A percentile compares a stretch with the other conserved stretches of the same genome.
These are phyloP conservation scores for Eucriotettix oculatus DNA, from an alignment of 2,888 invertebrate genomes.

Conservation along the genomic window DNA sequence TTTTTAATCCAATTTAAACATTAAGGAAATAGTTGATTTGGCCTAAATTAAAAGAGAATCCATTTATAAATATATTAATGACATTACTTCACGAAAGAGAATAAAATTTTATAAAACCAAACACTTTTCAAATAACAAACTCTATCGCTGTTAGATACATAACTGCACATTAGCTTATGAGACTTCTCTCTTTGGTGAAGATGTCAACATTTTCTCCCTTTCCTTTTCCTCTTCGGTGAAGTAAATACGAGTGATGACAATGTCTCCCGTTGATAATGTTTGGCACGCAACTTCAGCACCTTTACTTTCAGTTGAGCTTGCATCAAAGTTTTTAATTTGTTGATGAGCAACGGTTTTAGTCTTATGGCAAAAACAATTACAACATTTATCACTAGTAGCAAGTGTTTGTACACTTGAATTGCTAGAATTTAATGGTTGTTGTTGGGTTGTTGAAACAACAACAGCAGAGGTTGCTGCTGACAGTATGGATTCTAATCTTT, in stretches of 20 bases:
- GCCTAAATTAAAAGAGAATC: too few species aligned
- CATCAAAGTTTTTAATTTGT: slow-evolving; percentile 14
- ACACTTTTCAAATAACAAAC: too few species aligned
- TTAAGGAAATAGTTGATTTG: too few species aligned
- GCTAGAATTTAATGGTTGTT: neutral
- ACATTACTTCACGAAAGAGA: too few species aligned
- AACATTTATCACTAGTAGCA: neutral
- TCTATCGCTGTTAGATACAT: too few species aligned
- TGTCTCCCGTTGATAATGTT: slow-evolving; percentile 80
- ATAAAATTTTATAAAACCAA: too few species aligned
- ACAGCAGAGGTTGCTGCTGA: slow-evolving; percentile 51
- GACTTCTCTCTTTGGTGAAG: slow-evolving; percentile 29
- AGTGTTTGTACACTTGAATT: neutral
- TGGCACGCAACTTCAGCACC: slow-evolving; percentile 48
- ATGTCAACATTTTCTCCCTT: slow-evolving; percentile 32
- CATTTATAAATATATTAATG: too few species aligned
- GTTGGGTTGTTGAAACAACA: slow-evolving; percentile 52
- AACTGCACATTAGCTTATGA: neutral
- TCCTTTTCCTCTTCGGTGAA: slow-evolving; percentile 40
- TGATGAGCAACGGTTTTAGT: neutral
- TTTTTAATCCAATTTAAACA: too few species aligned
- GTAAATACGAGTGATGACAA: slow-evolving; percentile 74
- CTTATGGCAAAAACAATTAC: slow-evolving; percentile 11
- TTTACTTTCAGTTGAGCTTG: slow-evolving; percentile 11
- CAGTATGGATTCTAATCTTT: slow-evolving; percentile 69